Evolutionary conservation across 1,140 invertebrate genomes (phyloP).

Genomic region (Diplogasteroides magnus): DNA sequence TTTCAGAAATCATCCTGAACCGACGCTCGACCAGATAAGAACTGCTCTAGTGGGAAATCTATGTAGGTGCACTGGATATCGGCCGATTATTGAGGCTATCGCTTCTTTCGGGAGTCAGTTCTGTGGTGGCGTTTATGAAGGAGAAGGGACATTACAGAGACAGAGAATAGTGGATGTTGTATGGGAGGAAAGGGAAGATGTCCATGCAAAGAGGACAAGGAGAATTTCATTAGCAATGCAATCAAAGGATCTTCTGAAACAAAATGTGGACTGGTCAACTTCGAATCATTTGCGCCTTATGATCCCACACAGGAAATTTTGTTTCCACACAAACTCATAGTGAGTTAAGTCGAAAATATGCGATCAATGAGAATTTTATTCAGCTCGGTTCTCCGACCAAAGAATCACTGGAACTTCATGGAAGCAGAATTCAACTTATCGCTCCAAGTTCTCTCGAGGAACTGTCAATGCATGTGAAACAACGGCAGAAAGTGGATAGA

Average conservation of each 20-base stretch:
- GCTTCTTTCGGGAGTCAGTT: conserved; percentile 18
- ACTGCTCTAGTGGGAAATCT: conserved; percentile 36
- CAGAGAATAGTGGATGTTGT: conserved; percentile 22
- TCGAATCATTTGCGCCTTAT: not conserved
- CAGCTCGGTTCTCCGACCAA: too few species aligned
- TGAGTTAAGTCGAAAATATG: too few species aligned
- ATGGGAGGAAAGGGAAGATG: conserved; percentile 12
- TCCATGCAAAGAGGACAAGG: not conserved
- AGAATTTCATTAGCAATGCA: not conserved
- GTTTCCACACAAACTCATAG: not conserved
- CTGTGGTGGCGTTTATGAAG: too few species aligned
- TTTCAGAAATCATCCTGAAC: conserved; percentile 30
- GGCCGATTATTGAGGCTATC: conserved; percentile 40
- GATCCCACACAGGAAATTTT: not conserved
- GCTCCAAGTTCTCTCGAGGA: not conserved
- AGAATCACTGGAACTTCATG: not conserved
- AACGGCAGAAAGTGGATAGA: not conserved
- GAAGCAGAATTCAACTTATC: not conserved
- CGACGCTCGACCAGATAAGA: conserved; percentile 29
- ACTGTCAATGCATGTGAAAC: not conserved
- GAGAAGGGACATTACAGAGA: too few species aligned
- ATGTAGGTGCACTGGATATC: conserved; percentile 41
- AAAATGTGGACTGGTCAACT: not conserved
- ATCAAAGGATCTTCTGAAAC: not conserved
- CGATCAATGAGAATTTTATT: too few species aligned